Evolutionary conservation across 1,140 invertebrate genomes (phyloP).

Genomic region (Rhagoletis pomonella): DNA sequence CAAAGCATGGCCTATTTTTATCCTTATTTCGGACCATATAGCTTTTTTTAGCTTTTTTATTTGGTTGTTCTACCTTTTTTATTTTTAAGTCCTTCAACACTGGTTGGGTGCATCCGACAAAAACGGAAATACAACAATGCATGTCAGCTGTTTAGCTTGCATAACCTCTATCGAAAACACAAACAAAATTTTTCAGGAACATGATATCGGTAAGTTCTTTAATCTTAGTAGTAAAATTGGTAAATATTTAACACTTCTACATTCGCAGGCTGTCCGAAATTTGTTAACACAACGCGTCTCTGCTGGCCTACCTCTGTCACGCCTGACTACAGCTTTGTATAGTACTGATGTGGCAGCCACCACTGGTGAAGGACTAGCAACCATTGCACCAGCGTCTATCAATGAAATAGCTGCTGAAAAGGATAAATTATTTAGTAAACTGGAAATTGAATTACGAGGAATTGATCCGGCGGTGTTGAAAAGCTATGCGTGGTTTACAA

Average conservation of each 20-base stretch:
- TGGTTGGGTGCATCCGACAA: too few species aligned
- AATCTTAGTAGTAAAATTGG: not conserved
- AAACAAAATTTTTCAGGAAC: slow-evolving; percentile 9
- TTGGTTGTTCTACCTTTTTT: too few species aligned
- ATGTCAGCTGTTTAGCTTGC: slow-evolving; percentile 61
- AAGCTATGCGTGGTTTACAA: slow-evolving; percentile 91
- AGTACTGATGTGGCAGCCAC: not conserved
- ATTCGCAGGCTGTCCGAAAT: slow-evolving; percentile 41
- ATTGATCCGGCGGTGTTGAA: slow-evolving; percentile 90
- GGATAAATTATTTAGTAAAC: slow-evolving; percentile 87
- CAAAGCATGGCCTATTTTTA: too few species aligned
- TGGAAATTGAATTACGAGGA: slow-evolving; percentile 91
- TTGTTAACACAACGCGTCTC: slow-evolving; percentile 56
- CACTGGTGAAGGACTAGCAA: not conserved
- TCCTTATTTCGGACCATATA: too few species aligned
- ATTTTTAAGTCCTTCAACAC: not conserved
- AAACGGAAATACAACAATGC: slow-evolving; percentile 12
- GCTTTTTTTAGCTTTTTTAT: too few species aligned
- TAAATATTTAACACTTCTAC: slow-evolving; percentile 51
- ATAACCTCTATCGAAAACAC: slow-evolving; percentile 61
- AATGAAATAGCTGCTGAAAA: slow-evolving; percentile 55
- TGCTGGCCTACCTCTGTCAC: slow-evolving; percentile 41
- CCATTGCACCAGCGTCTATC: not conserved
- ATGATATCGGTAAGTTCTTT: slow-evolving; percentile 53
- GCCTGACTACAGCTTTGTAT: slow-evolving; percentile 56